phyloP scores from a whole-genome alignment of 2,797 vertebrate genomes.

The Erethizon dorsatum region DNA sequence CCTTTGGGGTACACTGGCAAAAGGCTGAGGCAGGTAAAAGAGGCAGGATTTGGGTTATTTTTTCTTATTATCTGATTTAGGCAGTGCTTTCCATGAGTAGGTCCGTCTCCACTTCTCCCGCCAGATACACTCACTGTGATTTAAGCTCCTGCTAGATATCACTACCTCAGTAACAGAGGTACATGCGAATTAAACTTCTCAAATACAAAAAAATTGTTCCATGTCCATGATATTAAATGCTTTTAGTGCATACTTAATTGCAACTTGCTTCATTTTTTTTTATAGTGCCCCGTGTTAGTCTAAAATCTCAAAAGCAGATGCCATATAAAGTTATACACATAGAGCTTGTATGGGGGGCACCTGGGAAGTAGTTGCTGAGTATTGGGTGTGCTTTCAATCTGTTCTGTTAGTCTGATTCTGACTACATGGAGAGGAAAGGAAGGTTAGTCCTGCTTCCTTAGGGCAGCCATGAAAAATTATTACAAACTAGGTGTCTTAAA shows the following conservation, averaged over 20 bases:
- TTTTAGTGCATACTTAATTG: background rate
- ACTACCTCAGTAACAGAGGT: background rate
- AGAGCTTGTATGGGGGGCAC: background rate
- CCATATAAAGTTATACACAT: background rate
- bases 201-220: background rate
- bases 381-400: background rate
- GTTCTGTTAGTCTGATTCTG: background rate
- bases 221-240: background rate
- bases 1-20: background rate
- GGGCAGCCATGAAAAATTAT: background rate
- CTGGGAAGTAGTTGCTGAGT: background rate
- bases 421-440: background rate
- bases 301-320: background rate
- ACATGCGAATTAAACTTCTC: background rate
- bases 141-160: background rate
- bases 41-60: background rate
- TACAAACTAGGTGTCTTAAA: background rate
- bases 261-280: slow-evolving; percentile 28
- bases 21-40: background rate
- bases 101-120: background rate
- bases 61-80: background rate
- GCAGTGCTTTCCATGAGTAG: background rate
- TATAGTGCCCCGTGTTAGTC: background rate
- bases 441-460: background rate
- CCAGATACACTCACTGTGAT: background rate